Evolutionary conservation across 2,797 vertebrate species (phyloP), one percentile per base, ranked within the genome.

Genomic region (Denticeps clupeoides): DNA sequence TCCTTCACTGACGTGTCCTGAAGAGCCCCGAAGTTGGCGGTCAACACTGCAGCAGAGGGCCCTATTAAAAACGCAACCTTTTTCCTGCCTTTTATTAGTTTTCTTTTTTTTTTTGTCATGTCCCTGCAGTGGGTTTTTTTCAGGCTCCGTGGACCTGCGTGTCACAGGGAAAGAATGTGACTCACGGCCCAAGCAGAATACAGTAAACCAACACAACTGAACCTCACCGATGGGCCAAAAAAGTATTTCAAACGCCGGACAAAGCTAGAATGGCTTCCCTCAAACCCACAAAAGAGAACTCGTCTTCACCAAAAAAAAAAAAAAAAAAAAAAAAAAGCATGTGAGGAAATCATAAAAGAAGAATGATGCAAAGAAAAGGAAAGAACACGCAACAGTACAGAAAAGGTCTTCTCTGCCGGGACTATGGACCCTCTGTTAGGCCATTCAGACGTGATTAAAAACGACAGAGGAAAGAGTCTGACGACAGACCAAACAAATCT

Each of bases 401-500:
- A 47, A 60, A 63, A 59, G 44, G 51, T 54, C 56, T 68, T 70
- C 63, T 59, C 60, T 50, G 48, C 47, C 48, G 44, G 56, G 44
- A 62, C 68, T 60, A 53, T 33, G 48, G 48, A 42, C 24, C 53
- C 56, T 61, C 51, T 67, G 64, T 72, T 64, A 47, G 25, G 8
- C 62, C 50, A 70, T 62, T 63, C 56, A 64, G 60, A 60, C 63
- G 51, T 53, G 45, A 59, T 54, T 45, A 41, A 67, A 62, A 55
- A 49, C 18, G 27, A 65, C 59, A 62, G 41, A 63, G 59, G 63
- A 71, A 69, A 65, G 60, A 73, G 68, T 65, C 68, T 49, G 68
- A 70, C 29, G 11, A 60, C 29, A 41, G 66, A 57, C 71, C 56
- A 69, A 77, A 78, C 71, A 69, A 82, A 82, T 77, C 71, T 78